These are phyloP conservation scores for Ptychobarbus kaznakovi DNA, from an alignment of 2,797 vertebrate species.

Conservation along the genomic window DNA sequence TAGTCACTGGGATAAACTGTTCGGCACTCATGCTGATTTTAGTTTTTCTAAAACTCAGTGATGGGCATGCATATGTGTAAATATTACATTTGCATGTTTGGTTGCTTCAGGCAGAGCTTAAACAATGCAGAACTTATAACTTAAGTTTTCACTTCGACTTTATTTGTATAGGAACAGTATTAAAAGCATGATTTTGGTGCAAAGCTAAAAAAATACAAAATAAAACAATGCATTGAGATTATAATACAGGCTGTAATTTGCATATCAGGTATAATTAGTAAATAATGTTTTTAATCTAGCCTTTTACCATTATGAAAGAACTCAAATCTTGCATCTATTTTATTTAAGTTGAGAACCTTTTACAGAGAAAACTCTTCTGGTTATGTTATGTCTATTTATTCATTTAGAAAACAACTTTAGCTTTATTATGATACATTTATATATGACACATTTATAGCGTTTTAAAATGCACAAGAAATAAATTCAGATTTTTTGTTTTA, in stretches of 20 bases:
- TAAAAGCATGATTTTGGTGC: background rate
- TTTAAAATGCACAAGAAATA: background rate
- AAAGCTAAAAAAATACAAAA: background rate
- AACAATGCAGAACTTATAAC: background rate
- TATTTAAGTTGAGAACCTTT: background rate
- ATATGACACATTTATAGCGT: background rate
- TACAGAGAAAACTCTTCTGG: background rate
- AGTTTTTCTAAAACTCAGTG: constrained; percentile 55
- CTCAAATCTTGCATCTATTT: background rate
- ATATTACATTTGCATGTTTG: constrained; percentile 3
- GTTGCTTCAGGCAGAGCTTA: constrained; percentile 3
- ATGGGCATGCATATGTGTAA: background rate
- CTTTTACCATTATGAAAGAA: background rate
- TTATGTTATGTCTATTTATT: background rate
- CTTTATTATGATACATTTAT: background rate
- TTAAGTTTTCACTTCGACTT: background rate
- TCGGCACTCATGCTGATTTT: constrained; percentile 74
- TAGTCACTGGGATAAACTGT: constrained; percentile 76
- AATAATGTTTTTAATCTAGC: background rate
- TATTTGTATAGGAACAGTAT: background rate
- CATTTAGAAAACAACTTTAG: background rate
- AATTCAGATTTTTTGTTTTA: background rate
- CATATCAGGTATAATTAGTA: background rate
- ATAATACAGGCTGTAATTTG: background rate
- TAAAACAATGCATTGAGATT: background rate